These are phyloP conservation scores for Girardia tigrina DNA, from an alignment of 2,888 invertebrate species.

Conservation along the genomic window DNA sequence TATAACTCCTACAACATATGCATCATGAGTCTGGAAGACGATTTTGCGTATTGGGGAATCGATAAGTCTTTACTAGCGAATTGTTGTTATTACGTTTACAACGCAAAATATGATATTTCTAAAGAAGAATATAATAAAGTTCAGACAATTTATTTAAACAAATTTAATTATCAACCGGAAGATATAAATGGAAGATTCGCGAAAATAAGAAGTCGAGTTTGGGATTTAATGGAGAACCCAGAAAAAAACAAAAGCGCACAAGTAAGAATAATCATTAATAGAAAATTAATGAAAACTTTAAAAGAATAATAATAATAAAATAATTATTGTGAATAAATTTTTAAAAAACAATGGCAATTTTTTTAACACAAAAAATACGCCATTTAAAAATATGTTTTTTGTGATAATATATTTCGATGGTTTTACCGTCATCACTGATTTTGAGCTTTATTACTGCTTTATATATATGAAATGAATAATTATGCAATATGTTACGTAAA, in stretches of 20 bases:
- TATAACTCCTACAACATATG: background rate
- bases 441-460: no score
- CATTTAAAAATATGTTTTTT: no score
- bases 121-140: conserved; percentile 23
- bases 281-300: background rate
- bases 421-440: no score
- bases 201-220: background rate
- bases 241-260: background rate
- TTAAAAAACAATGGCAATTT: background rate
- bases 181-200: background rate
- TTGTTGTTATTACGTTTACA: conserved; percentile 8
- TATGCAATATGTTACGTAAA: no score
- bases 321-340: background rate
- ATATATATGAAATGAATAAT: no score
- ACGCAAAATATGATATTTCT: background rate
- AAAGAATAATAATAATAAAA: background rate
- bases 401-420: no score
- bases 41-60: background rate
- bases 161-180: background rate
- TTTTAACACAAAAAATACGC: no score
- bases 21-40: background rate
- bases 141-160: background rate
- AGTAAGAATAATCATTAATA: background rate
- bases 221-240: conserved; percentile 8
- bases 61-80: conserved; percentile 3